Base-by-base conservation (phyloP, 2,113 vertebrate species). In the Lathamus discolor region DNA sequence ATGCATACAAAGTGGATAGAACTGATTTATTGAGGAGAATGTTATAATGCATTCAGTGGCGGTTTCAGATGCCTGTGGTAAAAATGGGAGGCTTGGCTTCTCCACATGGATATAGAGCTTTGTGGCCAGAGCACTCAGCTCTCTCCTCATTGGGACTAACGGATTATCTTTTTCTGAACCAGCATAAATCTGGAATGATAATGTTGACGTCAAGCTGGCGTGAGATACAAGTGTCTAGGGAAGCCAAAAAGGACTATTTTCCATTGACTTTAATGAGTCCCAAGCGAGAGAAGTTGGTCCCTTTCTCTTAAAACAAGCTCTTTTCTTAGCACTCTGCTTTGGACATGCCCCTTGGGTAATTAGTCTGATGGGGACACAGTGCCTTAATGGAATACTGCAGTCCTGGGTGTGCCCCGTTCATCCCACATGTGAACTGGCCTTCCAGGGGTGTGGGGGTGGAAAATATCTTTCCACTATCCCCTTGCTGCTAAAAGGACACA, bases 211-310 rank as follows among this genome's bases (percentile, higher is more conserved):
- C 28, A n/a, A n/a, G 43, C 17, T 69, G 27, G 43, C 2, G 1
- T 8, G 17, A 76, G n/a, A 86, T 51, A 7, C 14, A 43, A 54
- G 39, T 13, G 54, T 46, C 49, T 48, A 49, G 28, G 64, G 57
- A 90, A 93, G 31, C 51, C 91, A 94, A 93, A 90, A 88, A 74
- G 52, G 13, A 4, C 1, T 69, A 76, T 85, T 90, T 93, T 52
- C 93, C 85, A 54, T 25, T 68, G 62, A 69, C 27, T 88, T 83
- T 83, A 77, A 79, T 9, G 49, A 74, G 67, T 90, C 92, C 61
- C 72, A 70, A 59, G 67, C 0, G n/a, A 94, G 37, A 86, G 33
- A 17, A 84, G 59, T 15, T 18, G 46, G 51, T 44, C n/a, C 8
- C 5, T 81, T 70, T 92, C 37, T 90, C 46, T 70, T 52, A 51